phyloP scores from a whole-genome alignment of 1,140 invertebrate species.

The Drosophila sturtevanti region DNA sequence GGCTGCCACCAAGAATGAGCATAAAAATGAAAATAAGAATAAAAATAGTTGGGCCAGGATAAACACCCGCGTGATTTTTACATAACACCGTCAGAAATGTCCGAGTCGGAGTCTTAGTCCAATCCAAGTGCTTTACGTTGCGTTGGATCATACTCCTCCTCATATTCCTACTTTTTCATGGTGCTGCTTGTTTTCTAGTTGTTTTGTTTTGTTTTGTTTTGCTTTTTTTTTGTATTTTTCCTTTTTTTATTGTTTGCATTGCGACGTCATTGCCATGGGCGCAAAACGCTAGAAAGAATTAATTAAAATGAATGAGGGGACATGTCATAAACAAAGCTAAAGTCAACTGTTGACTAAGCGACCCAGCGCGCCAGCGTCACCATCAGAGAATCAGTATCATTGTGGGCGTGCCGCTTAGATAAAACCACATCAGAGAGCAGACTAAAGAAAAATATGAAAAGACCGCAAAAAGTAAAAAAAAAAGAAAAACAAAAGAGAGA shows the following conservation, averaged over 20 bases:
- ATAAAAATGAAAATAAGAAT: slow-evolving; percentile 72
- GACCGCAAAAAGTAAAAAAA: not conserved
- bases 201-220: slow-evolving; percentile 11
- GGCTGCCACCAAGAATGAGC: slow-evolving; percentile 58
- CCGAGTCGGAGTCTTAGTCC: slow-evolving; percentile 20
- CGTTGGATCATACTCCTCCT: not conserved
- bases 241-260: slow-evolving; percentile 74
- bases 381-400: slow-evolving; percentile 29
- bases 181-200: too few relatives aligned
- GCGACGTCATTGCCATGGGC: slow-evolving; percentile 76
- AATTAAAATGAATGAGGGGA: slow-evolving; percentile 81
- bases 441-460: slow-evolving; percentile 30
- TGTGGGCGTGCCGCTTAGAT: slow-evolving; percentile 57
- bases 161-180: not conserved
- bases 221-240: slow-evolving; percentile 2
- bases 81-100: slow-evolving; percentile 43
- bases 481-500: slow-evolving; percentile 4
- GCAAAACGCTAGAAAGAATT: slow-evolving; percentile 74
- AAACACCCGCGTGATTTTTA: slow-evolving; percentile 79
- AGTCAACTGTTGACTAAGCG: slow-evolving; percentile 79
- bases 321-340: slow-evolving; percentile 77
- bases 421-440: slow-evolving; percentile 70
- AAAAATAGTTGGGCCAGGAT: slow-evolving; percentile 76
- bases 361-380: slow-evolving; percentile 28
- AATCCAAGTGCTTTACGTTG: slow-evolving; percentile 9